These are phyloP conservation scores for Limnephilus lunatus DNA, from an alignment of 2,888 invertebrate species.

Conservation along the genomic window DNA sequence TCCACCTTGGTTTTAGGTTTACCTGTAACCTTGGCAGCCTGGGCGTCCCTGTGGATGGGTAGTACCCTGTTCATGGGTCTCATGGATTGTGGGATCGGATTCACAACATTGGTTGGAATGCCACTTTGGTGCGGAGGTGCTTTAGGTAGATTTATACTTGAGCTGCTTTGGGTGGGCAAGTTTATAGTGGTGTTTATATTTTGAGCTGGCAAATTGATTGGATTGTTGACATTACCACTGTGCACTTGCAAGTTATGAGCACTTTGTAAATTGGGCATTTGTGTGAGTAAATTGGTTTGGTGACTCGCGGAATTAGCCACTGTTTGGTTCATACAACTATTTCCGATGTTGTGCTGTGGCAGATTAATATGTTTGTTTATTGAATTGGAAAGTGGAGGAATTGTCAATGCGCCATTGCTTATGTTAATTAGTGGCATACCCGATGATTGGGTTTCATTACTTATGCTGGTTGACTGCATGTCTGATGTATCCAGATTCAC, in stretches of 20 bases:
- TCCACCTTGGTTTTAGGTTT: slow-evolving; percentile 68
- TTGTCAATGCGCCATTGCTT: slow-evolving; percentile 71
- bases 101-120: slow-evolving; percentile 85
- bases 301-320: slow-evolving; percentile 70
- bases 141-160: slow-evolving; percentile 80
- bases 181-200: slow-evolving; percentile 71
- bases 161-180: slow-evolving; percentile 75
- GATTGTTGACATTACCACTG: slow-evolving; percentile 72
- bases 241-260: slow-evolving; percentile 71
- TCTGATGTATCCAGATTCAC: slow-evolving; percentile 55
- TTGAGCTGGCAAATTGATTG: slow-evolving; percentile 74
- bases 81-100: slow-evolving; percentile 80
- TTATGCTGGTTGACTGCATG: slow-evolving; percentile 46
- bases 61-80: slow-evolving; percentile 88
- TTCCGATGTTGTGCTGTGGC: slow-evolving; percentile 76
- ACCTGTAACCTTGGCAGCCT: slow-evolving; percentile 75
- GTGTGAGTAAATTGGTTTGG: slow-evolving; percentile 73
- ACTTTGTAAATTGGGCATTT: slow-evolving; percentile 67
- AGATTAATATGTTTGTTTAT: slow-evolving; percentile 76
- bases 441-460: slow-evolving; percentile 55
- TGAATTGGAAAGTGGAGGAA: slow-evolving; percentile 74
- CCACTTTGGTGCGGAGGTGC: slow-evolving; percentile 79
- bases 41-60: slow-evolving; percentile 85
- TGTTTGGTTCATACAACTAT: slow-evolving; percentile 74
- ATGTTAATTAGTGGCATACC: slow-evolving; percentile 58